A percentile compares a stretch with the other conserved stretches of the same genome.
These are phyloP conservation scores for Zygothrica quintamaculata DNA, from an alignment of 2,888 invertebrate species.

Conservation along the genomic window DNA sequence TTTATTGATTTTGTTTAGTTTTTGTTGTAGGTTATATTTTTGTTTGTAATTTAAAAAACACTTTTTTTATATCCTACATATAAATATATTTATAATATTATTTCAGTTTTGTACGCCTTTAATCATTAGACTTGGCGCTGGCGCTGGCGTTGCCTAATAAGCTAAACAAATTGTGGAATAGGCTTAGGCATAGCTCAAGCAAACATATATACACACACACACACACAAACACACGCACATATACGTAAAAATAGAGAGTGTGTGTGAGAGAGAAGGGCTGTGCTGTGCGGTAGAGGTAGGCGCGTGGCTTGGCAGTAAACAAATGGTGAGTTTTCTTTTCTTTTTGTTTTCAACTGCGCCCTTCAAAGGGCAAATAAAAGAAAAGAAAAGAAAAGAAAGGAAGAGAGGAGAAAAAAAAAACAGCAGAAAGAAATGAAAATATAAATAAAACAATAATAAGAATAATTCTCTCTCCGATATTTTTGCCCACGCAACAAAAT, in stretches of 20 bases:
- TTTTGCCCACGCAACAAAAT: constrained; percentile 48
- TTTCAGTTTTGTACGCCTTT: constrained; percentile 7
- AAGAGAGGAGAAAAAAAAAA: constrained; percentile 44
- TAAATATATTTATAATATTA: too few species aligned
- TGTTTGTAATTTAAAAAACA: not conserved
- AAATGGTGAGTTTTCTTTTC: constrained; percentile 53
- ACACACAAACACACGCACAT: constrained; percentile 12
- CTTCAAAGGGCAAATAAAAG: constrained; percentile 21
- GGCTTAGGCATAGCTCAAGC: constrained; percentile 22
- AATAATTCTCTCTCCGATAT: constrained; percentile 37
- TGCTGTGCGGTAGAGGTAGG: constrained; percentile 7
- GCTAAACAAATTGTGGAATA: constrained; percentile 39
- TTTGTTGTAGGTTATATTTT: constrained; percentile 1
- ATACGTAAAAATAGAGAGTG: too few species aligned
- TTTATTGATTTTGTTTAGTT: not conserved
- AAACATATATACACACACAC: constrained; percentile 10
- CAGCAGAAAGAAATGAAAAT: constrained; percentile 35
- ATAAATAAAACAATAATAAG: constrained; percentile 41
- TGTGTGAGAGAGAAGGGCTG: too few species aligned
- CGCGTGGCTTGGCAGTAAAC: constrained; percentile 63
- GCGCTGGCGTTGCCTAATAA: constrained; percentile 42
- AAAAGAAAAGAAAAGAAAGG: constrained; percentile 28
- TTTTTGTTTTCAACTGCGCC: constrained; percentile 27
- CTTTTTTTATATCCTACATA: constrained; percentile 3
- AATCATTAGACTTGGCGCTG: not conserved